These are phyloP conservation scores for Marmota flaviventris DNA, from an alignment of 2,113 vertebrate genomes.

Conservation along the genomic window DNA sequence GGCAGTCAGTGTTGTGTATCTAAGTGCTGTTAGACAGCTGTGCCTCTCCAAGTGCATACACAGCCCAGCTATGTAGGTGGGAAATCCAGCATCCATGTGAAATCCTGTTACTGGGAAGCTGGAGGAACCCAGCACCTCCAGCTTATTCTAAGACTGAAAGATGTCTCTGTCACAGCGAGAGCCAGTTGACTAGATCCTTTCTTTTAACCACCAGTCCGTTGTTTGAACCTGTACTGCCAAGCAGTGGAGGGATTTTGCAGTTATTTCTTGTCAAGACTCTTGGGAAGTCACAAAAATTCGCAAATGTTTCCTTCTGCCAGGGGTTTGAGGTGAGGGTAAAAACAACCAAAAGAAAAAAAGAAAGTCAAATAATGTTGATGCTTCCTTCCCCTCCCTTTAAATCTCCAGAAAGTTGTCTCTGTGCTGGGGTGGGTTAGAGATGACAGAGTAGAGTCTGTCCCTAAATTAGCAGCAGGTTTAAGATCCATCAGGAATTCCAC, in stretches of 20 bases:
- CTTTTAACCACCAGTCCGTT: background rate
- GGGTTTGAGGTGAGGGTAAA: background rate
- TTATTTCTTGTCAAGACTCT: slow-evolving; percentile 1
- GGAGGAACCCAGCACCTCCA: background rate
- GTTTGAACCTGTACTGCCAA: background rate
- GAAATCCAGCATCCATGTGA: background rate
- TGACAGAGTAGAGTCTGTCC: background rate
- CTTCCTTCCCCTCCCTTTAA: background rate
- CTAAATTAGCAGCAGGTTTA: background rate
- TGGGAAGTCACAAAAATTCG: background rate
- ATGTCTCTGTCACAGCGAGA: background rate
- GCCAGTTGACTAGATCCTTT: background rate
- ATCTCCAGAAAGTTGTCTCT: background rate
- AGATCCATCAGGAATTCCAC: background rate
- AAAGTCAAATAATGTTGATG: background rate
- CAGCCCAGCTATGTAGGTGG: too few relatives aligned
- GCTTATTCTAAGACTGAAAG: background rate
- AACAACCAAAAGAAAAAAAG: background rate
- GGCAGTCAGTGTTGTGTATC: background rate
- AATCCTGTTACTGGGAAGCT: background rate
- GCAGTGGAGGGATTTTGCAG: background rate
- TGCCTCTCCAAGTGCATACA: background rate
- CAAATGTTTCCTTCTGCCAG: background rate
- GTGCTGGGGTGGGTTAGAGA: background rate
- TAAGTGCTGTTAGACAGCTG: background rate